Percentiles rank a stretch among this genome's conserved stretches.
These are phyloP conservation scores for Chloropsis hardwickii DNA, from an alignment of 2,113 vertebrate species.

Conservation along the genomic window DNA sequence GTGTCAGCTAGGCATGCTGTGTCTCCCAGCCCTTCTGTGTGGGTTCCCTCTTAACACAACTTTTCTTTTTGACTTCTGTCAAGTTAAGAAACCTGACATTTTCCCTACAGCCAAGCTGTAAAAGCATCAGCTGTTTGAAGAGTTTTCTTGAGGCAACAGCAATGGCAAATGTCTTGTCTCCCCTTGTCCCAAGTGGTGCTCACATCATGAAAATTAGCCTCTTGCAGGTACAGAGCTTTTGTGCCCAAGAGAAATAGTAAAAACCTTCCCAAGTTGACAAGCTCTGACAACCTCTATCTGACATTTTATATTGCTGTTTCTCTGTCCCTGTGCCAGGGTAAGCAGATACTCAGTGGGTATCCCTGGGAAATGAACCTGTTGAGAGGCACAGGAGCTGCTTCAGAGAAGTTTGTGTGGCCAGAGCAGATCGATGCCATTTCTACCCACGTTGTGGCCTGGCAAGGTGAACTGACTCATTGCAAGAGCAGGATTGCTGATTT, in stretches of 20 bases:
- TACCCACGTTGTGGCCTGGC: background rate
- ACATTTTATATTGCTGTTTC: background rate
- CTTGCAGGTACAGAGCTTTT: background rate
- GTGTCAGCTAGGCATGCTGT: background rate
- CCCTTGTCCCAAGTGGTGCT: background rate
- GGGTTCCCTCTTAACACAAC: background rate
- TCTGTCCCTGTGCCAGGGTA: background rate
- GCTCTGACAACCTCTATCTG: background rate
- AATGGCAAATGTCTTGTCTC: background rate
- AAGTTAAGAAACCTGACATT: background rate
- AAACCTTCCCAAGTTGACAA: background rate
- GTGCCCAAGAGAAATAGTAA: background rate
- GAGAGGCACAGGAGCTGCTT: background rate
- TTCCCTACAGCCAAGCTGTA: background rate
- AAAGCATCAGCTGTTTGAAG: background rate
- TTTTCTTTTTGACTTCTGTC: background rate
- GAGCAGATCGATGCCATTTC: rapidly evolving
- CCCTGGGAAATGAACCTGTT: background rate
- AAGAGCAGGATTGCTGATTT: background rate
- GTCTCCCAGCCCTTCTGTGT: background rate
- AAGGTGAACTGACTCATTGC: background rate
- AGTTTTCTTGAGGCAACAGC: background rate
- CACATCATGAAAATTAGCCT: background rate
- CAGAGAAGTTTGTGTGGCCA: background rate
- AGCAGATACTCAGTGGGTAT: background rate